A percentile compares a stretch with the other conserved stretches of the same genome.
Conservation (phyloP, 2,113 vertebrate species). For the Psittacara wagleri region DNA sequence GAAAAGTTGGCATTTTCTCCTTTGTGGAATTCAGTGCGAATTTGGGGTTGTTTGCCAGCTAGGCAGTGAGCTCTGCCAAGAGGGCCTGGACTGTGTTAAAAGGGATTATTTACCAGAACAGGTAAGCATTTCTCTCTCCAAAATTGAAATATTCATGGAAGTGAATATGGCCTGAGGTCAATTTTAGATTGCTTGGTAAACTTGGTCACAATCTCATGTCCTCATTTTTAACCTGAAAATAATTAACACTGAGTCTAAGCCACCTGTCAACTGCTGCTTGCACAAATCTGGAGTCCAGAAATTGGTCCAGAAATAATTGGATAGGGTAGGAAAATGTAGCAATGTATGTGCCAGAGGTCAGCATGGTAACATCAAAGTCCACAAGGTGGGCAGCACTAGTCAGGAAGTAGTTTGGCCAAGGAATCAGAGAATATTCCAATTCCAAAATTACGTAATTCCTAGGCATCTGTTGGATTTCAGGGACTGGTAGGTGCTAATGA, state of each 20-base stretch:
- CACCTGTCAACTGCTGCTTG: background rate
- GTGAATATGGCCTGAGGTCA: background rate
- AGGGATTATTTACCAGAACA: conserved; percentile 27
- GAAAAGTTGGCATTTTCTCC: conserved; percentile 56
- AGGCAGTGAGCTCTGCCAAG: conserved; percentile 29
- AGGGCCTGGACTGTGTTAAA: conserved; percentile 33
- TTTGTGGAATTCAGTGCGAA: conserved; percentile 64
- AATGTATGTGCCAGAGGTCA: background rate
- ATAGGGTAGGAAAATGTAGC: background rate
- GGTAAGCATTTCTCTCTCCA: conserved; percentile 34
- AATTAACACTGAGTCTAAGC: background rate
- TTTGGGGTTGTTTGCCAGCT: conserved; percentile 56
- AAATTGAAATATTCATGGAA: conserved; percentile 16
- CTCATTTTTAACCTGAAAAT: conserved; percentile 7
- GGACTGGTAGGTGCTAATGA: background rate
- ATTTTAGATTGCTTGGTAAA: conserved; percentile 16
- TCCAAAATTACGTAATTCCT: background rate
- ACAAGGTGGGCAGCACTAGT: background rate
- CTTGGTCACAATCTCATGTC: background rate
- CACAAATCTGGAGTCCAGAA: background rate
- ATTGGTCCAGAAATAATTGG: background rate
- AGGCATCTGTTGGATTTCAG: background rate
- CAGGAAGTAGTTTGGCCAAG: background rate
- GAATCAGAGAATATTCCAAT: background rate
- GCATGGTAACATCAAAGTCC: background rate